Conservation (phyloP, 1,140 invertebrate species). For the Orius laevigatus region DNA sequence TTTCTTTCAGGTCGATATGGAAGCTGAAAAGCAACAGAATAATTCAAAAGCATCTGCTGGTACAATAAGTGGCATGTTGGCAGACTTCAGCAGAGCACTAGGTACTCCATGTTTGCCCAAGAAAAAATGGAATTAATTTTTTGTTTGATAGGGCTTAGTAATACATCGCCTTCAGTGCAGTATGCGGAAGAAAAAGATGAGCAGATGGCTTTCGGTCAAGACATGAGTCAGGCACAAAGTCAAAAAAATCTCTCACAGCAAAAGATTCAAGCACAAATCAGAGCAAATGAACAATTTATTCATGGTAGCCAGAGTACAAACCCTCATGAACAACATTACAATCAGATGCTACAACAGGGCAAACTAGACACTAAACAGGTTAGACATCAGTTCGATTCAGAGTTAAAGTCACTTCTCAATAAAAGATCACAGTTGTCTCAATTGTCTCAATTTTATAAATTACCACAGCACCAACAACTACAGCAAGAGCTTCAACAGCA, state of each 20-base stretch:
- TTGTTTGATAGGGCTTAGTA: constrained; percentile 24
- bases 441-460: constrained; percentile 12
- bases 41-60: constrained; percentile 19
- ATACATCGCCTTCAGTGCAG: constrained; percentile 25
- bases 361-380: constrained; percentile 4
- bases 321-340: no score
- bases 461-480: constrained; percentile 22
- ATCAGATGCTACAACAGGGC: constrained; percentile 3
- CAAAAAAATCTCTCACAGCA: constrained; percentile 14
- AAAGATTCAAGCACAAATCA: constrained; percentile 16
- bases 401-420: constrained; percentile 1
- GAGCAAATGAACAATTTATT: constrained; percentile 17
- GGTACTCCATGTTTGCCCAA: constrained; percentile 21
- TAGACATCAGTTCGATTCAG: constrained; percentile 2
- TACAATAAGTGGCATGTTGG: constrained; percentile 33
- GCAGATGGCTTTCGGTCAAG: constrained; percentile 11
- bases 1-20: background rate
- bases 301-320: constrained; percentile 8
- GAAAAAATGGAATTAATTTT: background rate
- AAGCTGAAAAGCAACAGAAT: background rate
- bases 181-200: constrained; percentile 24
- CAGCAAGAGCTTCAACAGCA: constrained; percentile 19
- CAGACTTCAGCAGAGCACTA: constrained; percentile 34
- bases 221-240: constrained; percentile 4
- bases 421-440: constrained; percentile 4